Evolutionary conservation across 2,888 invertebrate species (phyloP).

Genomic region (Andrena minutula): DNA sequence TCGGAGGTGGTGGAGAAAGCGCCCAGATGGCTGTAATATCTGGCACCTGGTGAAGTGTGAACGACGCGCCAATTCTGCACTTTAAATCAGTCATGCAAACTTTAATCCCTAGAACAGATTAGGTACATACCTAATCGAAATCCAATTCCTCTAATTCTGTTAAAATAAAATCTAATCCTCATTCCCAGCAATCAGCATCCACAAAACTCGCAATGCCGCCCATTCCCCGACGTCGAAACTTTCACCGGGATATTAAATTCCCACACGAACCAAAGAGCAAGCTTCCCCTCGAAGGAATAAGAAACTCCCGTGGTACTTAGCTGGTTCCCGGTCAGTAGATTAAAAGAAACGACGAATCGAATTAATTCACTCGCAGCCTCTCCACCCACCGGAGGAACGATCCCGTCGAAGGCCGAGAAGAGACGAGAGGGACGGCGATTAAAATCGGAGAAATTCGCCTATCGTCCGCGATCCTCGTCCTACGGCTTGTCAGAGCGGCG

Average conservation of each 20-base stretch:
- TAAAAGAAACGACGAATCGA: constrained; percentile 28
- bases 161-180: background rate
- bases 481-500: constrained; percentile 19
- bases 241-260: background rate
- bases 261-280: background rate
- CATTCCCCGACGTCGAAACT: too few species aligned
- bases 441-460: constrained; percentile 5
- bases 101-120: background rate
- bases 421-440: background rate
- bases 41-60: constrained; percentile 5
- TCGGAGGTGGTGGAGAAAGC: background rate
- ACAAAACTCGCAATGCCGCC: too few species aligned
- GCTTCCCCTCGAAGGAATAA: background rate
- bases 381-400: constrained; percentile 8
- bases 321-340: background rate
- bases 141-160: background rate
- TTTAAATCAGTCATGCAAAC: background rate
- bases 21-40: constrained; percentile 11
- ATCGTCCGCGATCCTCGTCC: constrained; percentile 17
- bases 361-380: constrained; percentile 44
- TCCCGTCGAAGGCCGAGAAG: background rate
- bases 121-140: too few species aligned
- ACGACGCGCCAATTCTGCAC: constrained; percentile 26
- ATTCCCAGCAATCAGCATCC: too few species aligned
- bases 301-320: background rate